Evolutionary conservation across 2,888 invertebrate species (phyloP).

Genomic region (Dolichopus griseipennis): DNA sequence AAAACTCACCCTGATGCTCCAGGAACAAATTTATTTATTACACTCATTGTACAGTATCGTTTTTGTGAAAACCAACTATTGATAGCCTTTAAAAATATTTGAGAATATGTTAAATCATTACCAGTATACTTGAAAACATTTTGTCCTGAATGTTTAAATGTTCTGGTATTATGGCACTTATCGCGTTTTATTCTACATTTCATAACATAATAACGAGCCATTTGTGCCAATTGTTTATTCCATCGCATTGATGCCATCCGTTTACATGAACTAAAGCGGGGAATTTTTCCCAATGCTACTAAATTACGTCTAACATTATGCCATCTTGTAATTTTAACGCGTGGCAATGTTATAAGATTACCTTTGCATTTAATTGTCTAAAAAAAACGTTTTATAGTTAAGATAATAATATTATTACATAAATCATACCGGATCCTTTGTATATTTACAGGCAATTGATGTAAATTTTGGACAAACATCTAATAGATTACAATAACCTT

Average conservation of each 20-base stretch:
- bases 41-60: conserved; percentile 12
- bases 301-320: neutral
- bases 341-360: no score
- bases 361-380: no score
- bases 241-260: neutral
- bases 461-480: neutral
- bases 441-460: neutral
- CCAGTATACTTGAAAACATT: neutral
- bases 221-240: neutral
- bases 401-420: neutral
- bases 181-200: conserved; percentile 12
- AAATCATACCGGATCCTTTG: neutral
- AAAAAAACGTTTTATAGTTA: no score
- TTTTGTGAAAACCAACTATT: conserved; percentile 17
- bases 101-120: neutral
- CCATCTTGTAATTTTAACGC: neutral
- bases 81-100: neutral
- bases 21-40: conserved; percentile 1
- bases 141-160: conserved; percentile 16
- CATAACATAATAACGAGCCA: neutral
- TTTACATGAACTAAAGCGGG: neutral
- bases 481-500: neutral
- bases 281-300: neutral
- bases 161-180: conserved; percentile 14
- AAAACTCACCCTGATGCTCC: neutral